Conservation (phyloP, 2,888 invertebrate species). For the Drosophila rubida region DNA sequence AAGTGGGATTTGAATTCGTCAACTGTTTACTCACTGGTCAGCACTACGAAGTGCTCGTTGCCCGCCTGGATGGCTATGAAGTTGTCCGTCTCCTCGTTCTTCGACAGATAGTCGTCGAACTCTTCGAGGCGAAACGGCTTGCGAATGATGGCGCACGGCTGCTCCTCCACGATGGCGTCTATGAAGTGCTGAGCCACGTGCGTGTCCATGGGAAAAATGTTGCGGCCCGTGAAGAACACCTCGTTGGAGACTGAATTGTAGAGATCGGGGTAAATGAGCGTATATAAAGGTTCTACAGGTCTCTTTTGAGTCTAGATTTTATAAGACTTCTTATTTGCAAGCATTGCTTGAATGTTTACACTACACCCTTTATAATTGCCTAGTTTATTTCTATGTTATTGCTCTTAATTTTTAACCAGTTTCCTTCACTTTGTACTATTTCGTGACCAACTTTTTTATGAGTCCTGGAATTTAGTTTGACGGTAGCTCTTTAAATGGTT, state of each 20-base stretch:
- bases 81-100: conserved; percentile 82
- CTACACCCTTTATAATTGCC: no score
- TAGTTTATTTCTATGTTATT: no score
- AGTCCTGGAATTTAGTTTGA: no score
- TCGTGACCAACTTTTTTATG: no score
- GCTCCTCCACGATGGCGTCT: conserved; percentile 66
- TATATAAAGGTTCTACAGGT: no score
- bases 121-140: conserved; percentile 83
- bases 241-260: conserved; percentile 82
- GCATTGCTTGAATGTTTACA: no score
- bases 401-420: not conserved
- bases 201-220: conserved; percentile 78
- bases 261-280: not conserved
- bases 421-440: not conserved
- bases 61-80: conserved; percentile 82
- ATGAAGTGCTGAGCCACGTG: conserved; percentile 80
- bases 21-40: conserved; percentile 82
- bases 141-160: conserved; percentile 76
- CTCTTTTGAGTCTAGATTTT: no score
- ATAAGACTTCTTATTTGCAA: no score
- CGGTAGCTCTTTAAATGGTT: no score
- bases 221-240: conserved; percentile 84
- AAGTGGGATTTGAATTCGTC: not conserved
- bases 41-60: conserved; percentile 83
- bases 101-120: conserved; percentile 81